Evolutionary conservation across 2,113 vertebrate genomes (phyloP).

Genomic region (Alethe diademata): DNA sequence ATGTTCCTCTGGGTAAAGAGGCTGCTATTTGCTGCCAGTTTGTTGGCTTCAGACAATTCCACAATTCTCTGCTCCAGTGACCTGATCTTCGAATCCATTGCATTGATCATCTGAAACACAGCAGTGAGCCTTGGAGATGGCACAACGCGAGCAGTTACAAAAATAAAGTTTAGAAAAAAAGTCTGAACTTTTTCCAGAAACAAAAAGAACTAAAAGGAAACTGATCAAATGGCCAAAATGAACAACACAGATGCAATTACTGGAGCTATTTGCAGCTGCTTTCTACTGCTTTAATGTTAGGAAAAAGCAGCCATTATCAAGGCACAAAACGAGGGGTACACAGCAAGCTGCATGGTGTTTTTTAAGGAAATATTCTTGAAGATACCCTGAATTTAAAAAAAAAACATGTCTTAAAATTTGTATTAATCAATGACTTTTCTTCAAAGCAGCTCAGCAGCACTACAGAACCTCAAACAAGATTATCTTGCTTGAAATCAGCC

Average conservation of each 20-base stretch:
- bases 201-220: not conserved
- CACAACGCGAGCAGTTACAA: not conserved
- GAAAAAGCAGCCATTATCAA: not conserved
- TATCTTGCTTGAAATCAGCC: slow-evolving; percentile 17
- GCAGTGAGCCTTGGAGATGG: not conserved
- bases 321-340: not conserved
- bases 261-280: not conserved
- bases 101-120: slow-evolving; percentile 92
- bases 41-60: slow-evolving; percentile 96
- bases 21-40: slow-evolving; percentile 97
- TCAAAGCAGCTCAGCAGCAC: not conserved
- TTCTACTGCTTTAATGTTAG: not conserved
- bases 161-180: not conserved
- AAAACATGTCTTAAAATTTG: not conserved
- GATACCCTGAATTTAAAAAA: not conserved
- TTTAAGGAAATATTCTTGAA: not conserved
- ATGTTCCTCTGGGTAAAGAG: slow-evolving; percentile 99
- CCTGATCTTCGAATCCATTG: slow-evolving; percentile 98
- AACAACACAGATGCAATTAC: not conserved
- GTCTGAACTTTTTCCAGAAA: not conserved
- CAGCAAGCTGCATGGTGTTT: not conserved
- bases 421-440: not conserved
- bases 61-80: slow-evolving; percentile 96
- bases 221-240: not conserved
- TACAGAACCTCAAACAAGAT: not conserved